phyloP scores from a whole-genome alignment of 2,113 vertebrate species.

The Daboia siamensis region DNA sequence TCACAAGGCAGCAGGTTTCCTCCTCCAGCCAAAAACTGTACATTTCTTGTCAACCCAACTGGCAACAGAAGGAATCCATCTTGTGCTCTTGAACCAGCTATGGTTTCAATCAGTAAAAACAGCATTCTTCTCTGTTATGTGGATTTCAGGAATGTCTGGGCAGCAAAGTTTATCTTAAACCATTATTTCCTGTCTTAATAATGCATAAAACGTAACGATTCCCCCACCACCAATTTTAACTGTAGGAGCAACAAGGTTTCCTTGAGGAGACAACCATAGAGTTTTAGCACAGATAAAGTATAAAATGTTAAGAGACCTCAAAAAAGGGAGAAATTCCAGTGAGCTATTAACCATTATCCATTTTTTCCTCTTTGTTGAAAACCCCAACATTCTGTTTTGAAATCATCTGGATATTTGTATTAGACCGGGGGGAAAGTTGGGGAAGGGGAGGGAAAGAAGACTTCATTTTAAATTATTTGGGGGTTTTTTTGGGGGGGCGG shows the following conservation, averaged over 20 bases:
- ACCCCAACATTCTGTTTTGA: neutral
- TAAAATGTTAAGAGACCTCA: constrained; percentile 8
- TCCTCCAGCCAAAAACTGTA: neutral
- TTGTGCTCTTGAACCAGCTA: constrained; percentile 34
- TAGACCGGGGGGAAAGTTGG: constrained; percentile 32
- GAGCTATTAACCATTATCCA: constrained; percentile 33
- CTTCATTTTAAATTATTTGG: neutral
- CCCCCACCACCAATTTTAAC: neutral
- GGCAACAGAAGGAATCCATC: constrained; percentile 44
- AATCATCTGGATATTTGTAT: neutral
- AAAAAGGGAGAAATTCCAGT: neutral
- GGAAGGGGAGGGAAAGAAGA: neutral
- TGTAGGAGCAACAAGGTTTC: neutral
- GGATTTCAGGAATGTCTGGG: constrained; percentile 42
- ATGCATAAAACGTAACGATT: constrained; percentile 50
- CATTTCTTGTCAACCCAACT: constrained; percentile 31
- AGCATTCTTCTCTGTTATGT: neutral
- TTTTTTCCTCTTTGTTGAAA: neutral
- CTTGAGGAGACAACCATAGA: constrained; percentile 32
- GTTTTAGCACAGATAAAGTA: neutral
- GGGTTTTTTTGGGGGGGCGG: neutral
- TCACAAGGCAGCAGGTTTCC: neutral
- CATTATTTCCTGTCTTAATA: constrained; percentile 54
- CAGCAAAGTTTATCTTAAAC: constrained; percentile 56
- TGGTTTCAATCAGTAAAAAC: constrained; percentile 37